These are phyloP conservation scores for Pyralis farinalis DNA, from an alignment of 2,888 invertebrate species.

Conservation along the genomic window DNA sequence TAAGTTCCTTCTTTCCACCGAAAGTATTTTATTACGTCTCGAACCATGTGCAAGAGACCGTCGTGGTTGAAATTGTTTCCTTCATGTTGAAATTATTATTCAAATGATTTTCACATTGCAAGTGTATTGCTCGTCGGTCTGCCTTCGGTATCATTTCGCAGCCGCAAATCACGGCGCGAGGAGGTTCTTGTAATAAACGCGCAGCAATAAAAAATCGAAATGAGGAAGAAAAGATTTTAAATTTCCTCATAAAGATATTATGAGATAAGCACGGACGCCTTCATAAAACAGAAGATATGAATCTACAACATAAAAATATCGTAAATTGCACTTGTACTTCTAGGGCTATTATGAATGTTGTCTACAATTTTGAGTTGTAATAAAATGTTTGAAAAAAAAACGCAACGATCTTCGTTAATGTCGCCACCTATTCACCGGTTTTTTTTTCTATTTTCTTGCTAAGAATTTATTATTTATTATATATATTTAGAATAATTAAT, in stretches of 20 bases:
- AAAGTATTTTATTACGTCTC: too few relatives aligned
- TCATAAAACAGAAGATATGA: constrained; percentile 44
- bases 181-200: constrained; percentile 40
- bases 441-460: too few relatives aligned
- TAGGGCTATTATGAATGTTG: constrained; percentile 15
- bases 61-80: constrained; percentile 16
- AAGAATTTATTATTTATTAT: too few relatives aligned
- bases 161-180: constrained; percentile 30
- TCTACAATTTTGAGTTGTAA: constrained; percentile 8
- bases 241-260: constrained; percentile 47
- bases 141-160: constrained; percentile 22
- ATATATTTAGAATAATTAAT: too few relatives aligned
- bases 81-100: too few relatives aligned
- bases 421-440: too few relatives aligned
- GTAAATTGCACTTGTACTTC: constrained; percentile 35
- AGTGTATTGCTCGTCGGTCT: constrained; percentile 26
- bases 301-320: constrained; percentile 47
- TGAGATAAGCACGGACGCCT: constrained; percentile 43
- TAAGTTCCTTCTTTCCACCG: too few relatives aligned
- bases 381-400: too few relatives aligned
- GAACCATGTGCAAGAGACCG: constrained; percentile 8
- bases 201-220: constrained; percentile 40
- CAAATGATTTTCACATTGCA: constrained; percentile 25
- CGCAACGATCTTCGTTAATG: too few relatives aligned
- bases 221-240: constrained; percentile 48